Evolutionary conservation across 2,797 vertebrate species (phyloP).

Genomic region (Hemibagrus guttatus): DNA sequence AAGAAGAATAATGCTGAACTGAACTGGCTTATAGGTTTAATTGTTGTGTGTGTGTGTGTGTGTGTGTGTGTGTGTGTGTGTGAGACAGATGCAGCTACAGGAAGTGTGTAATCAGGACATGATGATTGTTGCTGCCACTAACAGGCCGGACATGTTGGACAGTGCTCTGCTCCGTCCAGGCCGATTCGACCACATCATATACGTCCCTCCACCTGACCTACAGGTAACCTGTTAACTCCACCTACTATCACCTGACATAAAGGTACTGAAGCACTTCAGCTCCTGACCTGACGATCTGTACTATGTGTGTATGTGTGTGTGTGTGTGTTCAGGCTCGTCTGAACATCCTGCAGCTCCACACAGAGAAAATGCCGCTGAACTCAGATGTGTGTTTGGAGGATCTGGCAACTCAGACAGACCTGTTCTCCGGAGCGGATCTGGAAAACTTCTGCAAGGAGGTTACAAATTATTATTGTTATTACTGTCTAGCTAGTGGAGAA

Average conservation of each 20-base stretch:
- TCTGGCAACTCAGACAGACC: conserved; percentile 75
- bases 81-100: conserved; percentile 77
- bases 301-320: background rate
- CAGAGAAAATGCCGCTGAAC: conserved; percentile 77
- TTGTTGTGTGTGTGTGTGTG: background rate
- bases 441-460: conserved; percentile 95
- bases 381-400: conserved; percentile 80
- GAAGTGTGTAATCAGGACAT: conserved; percentile 85
- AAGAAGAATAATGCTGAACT: no score
- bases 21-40: background rate
- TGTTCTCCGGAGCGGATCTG: conserved; percentile 93
- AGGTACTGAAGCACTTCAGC: background rate
- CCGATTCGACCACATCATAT: conserved; percentile 90
- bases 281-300: background rate
- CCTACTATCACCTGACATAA: background rate
- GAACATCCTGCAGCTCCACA: conserved; percentile 82
- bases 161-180: conserved; percentile 92
- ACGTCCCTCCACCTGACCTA: conserved; percentile 88
- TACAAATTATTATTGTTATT: conserved; percentile 34
- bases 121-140: conserved; percentile 93
- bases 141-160: conserved; percentile 88
- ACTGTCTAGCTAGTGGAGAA: background rate
- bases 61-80: background rate
- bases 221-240: conserved; percentile 71
- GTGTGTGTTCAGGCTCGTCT: conserved; percentile 77